These are phyloP conservation scores for Microctonus hyperodae DNA, from an alignment of 2,888 invertebrate species.

Conservation along the genomic window DNA sequence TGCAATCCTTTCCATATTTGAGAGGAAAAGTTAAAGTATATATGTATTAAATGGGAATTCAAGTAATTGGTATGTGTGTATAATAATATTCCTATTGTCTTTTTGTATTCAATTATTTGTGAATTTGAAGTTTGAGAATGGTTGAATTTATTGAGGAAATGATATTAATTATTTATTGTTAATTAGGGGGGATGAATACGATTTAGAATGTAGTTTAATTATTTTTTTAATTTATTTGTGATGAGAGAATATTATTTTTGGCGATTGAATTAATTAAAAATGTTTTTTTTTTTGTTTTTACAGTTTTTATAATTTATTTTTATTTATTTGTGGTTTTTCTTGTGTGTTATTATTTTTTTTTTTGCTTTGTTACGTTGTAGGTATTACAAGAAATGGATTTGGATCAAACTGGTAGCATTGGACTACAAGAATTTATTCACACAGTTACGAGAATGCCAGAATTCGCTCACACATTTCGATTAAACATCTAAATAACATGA, in stretches of 20 bases:
- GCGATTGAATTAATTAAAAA: no score
- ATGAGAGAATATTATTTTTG: no score
- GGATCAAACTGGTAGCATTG: constrained; percentile 68
- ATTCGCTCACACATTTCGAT: constrained; percentile 69
- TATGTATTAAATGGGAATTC: constrained; percentile 13
- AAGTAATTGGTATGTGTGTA: background rate
- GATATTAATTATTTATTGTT: no score
- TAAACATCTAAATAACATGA: constrained; percentile 45
- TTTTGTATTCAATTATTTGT: constrained; percentile 6
- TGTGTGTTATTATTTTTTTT: no score
- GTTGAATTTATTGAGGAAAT: no score
- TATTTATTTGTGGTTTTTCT: no score
- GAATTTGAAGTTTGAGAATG: background rate
- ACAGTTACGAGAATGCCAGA: constrained; percentile 71
- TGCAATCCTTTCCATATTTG: background rate
- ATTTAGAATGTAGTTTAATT: background rate
- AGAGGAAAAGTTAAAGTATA: constrained; percentile 8
- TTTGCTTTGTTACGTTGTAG: no score
- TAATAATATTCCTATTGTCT: background rate
- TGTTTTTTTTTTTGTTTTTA: constrained; percentile 15
- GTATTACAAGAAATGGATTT: constrained; percentile 71
- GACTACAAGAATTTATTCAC: constrained; percentile 69
- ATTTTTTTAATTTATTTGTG: background rate
- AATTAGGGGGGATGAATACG: no score
- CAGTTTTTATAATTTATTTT: background rate